Evolutionary conservation across 2,888 invertebrate genomes (phyloP).

Genomic region (Oegoconia quadripuncta): DNA sequence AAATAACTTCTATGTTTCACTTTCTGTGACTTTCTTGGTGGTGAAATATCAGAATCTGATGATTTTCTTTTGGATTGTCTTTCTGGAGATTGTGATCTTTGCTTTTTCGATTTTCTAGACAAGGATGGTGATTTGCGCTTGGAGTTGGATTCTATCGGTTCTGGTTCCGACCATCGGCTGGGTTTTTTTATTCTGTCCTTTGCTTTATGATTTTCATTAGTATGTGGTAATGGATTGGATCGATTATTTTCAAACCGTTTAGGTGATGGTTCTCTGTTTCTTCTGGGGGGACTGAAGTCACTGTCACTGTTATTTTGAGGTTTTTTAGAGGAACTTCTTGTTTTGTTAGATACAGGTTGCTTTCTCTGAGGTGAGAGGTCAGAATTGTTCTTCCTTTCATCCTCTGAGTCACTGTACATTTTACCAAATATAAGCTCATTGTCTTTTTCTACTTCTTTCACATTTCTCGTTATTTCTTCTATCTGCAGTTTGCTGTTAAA

Average conservation of each 20-base stretch:
- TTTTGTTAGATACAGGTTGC: constrained; percentile 13
- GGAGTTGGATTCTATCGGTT: constrained; percentile 8
- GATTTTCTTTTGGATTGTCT: constrained; percentile 20
- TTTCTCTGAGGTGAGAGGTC: constrained; percentile 36
- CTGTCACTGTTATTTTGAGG: constrained; percentile 41
- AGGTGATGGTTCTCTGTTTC: constrained; percentile 19
- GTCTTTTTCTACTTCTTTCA: constrained; percentile 60
- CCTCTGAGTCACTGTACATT: constrained; percentile 74
- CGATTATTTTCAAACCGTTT: constrained; percentile 24
- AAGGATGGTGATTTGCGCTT: constrained; percentile 12
- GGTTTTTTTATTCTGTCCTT: constrained; percentile 34
- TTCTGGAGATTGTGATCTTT: constrained; percentile 16
- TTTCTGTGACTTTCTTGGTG: constrained; percentile 16
- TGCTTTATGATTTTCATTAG: constrained; percentile 11
- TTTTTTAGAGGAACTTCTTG: constrained; percentile 12
- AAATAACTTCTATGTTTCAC: constrained; percentile 17
- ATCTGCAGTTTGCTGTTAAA: constrained; percentile 67
- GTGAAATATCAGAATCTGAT: constrained; percentile 31
- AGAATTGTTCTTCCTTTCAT: constrained; percentile 52
- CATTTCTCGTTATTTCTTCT: constrained; percentile 60
- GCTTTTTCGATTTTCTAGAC: constrained; percentile 14
- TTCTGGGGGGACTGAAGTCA: constrained; percentile 60
- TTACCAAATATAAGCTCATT: constrained; percentile 68
- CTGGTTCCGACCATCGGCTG: constrained; percentile 42
- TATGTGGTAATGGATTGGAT: constrained; percentile 27